Evolutionary conservation across 2,113 vertebrate species (phyloP).

Genomic region (Phycodurus eques): DNA sequence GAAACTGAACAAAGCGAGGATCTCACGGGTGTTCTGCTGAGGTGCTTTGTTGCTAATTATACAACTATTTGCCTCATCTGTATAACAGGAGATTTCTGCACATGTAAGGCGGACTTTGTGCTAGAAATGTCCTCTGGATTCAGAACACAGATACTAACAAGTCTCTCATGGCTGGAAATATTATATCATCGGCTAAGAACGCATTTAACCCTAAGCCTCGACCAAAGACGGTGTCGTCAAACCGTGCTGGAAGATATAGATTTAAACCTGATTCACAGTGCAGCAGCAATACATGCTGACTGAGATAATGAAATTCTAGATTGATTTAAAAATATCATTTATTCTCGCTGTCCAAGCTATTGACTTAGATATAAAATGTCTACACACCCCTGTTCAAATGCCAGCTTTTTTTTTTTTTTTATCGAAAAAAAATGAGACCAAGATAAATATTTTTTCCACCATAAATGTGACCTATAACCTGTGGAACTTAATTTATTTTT

Average conservation of each 20-base stretch:
- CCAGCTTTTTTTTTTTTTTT: not conserved
- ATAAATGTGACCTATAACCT: no score
- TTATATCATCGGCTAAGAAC: not conserved
- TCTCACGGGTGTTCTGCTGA: not conserved
- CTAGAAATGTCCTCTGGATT: slow-evolving; percentile 20
- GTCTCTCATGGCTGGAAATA: not conserved
- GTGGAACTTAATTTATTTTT: no score
- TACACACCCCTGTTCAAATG: not conserved
- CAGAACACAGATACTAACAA: not conserved
- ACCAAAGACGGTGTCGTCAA: not conserved
- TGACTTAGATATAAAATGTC: not conserved
- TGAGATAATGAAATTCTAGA: not conserved
- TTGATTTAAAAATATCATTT: not conserved
- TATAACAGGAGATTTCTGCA: slow-evolving; percentile 11
- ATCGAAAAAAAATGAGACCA: not conserved
- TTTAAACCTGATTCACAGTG: not conserved
- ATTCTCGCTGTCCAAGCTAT: not conserved
- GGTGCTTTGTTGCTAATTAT: slow-evolving; percentile 5
- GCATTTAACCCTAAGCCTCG: not conserved
- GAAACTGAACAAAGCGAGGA: slow-evolving; percentile 1
- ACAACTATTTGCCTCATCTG: slow-evolving; percentile 10
- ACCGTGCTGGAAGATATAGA: not conserved
- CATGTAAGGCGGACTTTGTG: slow-evolving; percentile 11
- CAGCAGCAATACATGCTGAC: not conserved
- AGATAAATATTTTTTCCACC: no score